Evolutionary conservation across 2,797 vertebrate genomes (phyloP).

Genomic region (Chelon labrosus): DNA sequence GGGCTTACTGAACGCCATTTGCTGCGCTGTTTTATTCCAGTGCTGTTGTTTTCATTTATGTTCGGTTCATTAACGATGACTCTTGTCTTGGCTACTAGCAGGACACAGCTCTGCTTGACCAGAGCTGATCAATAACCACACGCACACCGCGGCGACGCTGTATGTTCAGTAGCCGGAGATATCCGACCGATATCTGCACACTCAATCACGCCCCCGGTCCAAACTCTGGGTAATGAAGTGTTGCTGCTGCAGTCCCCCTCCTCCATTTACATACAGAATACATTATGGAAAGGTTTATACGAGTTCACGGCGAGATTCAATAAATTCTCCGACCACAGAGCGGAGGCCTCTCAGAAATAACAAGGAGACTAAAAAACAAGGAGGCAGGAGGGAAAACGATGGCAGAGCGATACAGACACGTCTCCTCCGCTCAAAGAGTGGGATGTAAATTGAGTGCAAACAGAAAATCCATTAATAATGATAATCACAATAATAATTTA

Average conservation of each 20-base stretch:
- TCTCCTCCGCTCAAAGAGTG: constrained; percentile 57
- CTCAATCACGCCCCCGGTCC: constrained; percentile 12
- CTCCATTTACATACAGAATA: constrained; percentile 76
- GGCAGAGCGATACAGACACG: constrained; percentile 27
- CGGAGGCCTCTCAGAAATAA: constrained; percentile 37
- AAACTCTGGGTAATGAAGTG: constrained; percentile 70
- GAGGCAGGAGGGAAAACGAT: constrained; percentile 44
- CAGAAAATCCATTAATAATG: constrained; percentile 82
- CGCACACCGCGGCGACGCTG: too few relatives aligned
- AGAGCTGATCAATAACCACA: too few relatives aligned
- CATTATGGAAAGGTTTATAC: constrained; percentile 70
- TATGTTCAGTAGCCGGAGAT: too few relatives aligned
- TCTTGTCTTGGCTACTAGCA: too few relatives aligned
- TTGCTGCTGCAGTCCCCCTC: constrained; percentile 49
- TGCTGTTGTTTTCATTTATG: too few relatives aligned
- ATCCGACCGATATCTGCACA: background rate
- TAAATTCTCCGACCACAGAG: constrained; percentile 56
- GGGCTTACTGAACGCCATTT: too few relatives aligned
- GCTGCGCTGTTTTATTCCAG: too few relatives aligned
- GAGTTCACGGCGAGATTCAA: constrained; percentile 57
- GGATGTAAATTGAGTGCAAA: constrained; percentile 79
- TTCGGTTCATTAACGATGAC: too few relatives aligned
- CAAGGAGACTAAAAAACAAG: constrained; percentile 26
- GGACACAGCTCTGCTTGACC: too few relatives aligned
- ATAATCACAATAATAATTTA: constrained; percentile 81